A percentile compares a stretch with the other conserved stretches of the same genome.
Evolutionary conservation across 2,113 vertebrate genomes (phyloP).

Genomic region (Brachypteracias leptosomus): DNA sequence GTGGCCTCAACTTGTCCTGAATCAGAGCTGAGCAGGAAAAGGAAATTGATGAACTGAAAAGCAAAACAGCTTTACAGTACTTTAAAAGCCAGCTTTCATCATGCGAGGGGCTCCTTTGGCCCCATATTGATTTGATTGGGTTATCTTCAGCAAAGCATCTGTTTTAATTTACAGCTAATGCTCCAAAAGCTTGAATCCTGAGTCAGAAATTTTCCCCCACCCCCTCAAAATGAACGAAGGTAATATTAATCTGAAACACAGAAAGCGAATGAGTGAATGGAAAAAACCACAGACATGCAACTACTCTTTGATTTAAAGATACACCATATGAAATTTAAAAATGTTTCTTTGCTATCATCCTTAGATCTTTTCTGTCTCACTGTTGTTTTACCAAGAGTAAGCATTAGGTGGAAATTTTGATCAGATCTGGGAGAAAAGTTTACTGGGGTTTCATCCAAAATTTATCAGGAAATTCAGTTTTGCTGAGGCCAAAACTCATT

Average conservation of each 20-base stretch:
- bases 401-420: not conserved
- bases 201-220: not conserved
- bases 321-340: not conserved
- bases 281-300: not conserved
- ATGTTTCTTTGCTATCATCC: not conserved
- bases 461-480: not conserved
- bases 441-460: not conserved
- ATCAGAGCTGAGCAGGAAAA: slow-evolving; percentile 19
- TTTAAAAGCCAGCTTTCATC: slow-evolving; percentile 43
- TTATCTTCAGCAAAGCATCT: slow-evolving; percentile 54
- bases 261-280: not conserved
- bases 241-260: not conserved
- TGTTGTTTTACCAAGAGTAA: not conserved
- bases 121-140: slow-evolving; percentile 40
- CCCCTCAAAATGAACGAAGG: slow-evolving; percentile 2
- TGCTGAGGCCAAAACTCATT: not conserved
- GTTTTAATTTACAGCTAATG: slow-evolving; percentile 55
- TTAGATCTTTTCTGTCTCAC: not conserved
- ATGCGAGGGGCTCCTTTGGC: not conserved
- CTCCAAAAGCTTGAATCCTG: not conserved
- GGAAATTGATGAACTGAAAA: slow-evolving; percentile 20
- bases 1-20: not conserved
- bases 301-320: not conserved
- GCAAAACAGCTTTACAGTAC: not conserved
- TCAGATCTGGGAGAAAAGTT: not conserved